Base-by-base conservation (phyloP, 2,797 vertebrate genomes). In the Molossus alvarezi region DNA sequence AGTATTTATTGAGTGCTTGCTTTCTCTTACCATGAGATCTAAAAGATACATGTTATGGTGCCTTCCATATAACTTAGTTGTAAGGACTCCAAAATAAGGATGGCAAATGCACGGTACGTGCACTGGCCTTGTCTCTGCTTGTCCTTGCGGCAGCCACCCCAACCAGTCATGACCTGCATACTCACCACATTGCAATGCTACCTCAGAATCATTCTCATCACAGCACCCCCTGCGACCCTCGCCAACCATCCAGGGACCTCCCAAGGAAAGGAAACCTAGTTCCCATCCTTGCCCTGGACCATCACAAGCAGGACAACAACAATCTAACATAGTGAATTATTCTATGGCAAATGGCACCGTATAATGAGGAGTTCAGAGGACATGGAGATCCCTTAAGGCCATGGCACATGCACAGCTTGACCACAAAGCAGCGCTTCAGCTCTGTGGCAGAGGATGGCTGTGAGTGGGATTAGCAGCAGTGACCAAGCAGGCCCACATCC, bases 1-100 rank as follows among this genome's bases (percentile, higher is more conserved):
- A 67, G 9, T 87, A 96, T 88, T 80, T 92, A 95, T 62, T 48
- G 69, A 93, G 48, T 75, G 91, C 69, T 62, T 97, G 87, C 23
- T 93, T 87, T 82, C n/a, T 23, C 65, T 90, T 69, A 87, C 53
- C 60, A 75, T 60, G 1, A 25, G 64, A 89, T 89, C 64, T 23
- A n/a, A 84, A 92, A 94, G 71, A 77, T 5, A 37, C 13, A 18
- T 55, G 23, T 79, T 76, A 14, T 45, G 5, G 48, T 62, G 17
- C 6, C n/a, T 90, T 88, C 37, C 55, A 76, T 62, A 18, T 33
- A 91, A 53, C 89, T 67, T 25, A 55, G 55, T 27, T 91, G 45
- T 53, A 87, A 83, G 71, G 51, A 55, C 11, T 3, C 29, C 57
- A 69, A 51, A 75, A 17, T 20, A 79, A 65, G 41, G 57, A 65